Evolutionary conservation across 2,888 invertebrate genomes (phyloP), one percentile per base, ranked within the genome.

Genomic region (Quadroppia sp.): DNA sequence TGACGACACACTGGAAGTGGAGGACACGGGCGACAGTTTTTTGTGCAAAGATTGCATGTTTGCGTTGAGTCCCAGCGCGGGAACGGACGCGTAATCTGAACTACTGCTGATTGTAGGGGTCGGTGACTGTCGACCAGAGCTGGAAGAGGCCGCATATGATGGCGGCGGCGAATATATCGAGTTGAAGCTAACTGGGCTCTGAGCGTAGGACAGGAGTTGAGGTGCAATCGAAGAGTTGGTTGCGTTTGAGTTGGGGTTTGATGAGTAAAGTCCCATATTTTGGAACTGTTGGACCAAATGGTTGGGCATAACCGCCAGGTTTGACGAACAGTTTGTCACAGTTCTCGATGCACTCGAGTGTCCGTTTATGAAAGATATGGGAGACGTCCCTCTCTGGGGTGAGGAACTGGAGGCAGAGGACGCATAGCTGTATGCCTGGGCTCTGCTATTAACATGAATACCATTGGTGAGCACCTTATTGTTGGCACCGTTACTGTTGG

Each of bases 211-310:
- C 48, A 25, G 42, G 28, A 25, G 74, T 56, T 40, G 69, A 42
- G 40, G 70, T 42, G 53, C 70, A 42, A 45, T 53, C 88, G 89
- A 32, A 89, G 89, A 45, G 88, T 89, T 23, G 88, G 88, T 80
- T 88, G 88, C 32, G 87, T 86, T 61, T 86, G 76, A 70, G 64
- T 74, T 71, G 23, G 69, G 67, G 23, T 74, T 53, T 20, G 73
- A 73, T 53, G 72, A 74, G 74, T 90, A 91, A 78, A 92, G 86
- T 81, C 87, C 89, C 76, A 93, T 85, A 30, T 91, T 91, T 83
- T 93, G 93, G 83, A 94, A 90, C 82, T 93, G 92, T 82, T 93
- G 93, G 73, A 89, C 86, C 72, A 94, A 85, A 82, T 77, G 78
- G n/a, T 32, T 59, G 32, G 28, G 28, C 28, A 59, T 59, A 30